A percentile compares a stretch with the other conserved stretches of the same genome.
phyloP scores from a whole-genome alignment of 2,888 invertebrate genomes.

The Deilephila elpenor region DNA sequence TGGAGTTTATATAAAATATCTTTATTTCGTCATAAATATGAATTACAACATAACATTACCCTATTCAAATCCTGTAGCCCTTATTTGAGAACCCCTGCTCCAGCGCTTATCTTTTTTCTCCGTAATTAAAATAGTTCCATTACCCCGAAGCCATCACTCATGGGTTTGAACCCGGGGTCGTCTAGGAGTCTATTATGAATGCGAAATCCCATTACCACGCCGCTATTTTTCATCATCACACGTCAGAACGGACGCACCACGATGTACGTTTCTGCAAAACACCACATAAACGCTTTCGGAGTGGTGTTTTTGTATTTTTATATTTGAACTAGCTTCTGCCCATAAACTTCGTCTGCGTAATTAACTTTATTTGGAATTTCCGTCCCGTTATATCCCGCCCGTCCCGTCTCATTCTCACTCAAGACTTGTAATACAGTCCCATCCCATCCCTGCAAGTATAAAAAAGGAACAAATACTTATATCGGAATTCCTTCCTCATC shows the following conservation, averaged over 20 bases:
- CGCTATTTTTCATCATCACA: slow-evolving; percentile 18
- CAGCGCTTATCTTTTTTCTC: slow-evolving; percentile 16
- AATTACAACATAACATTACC: neutral
- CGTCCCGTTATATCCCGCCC: no score
- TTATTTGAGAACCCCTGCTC: neutral
- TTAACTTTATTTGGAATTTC: no score
- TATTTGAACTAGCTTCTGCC: neutral
- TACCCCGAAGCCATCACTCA: slow-evolving; percentile 26
- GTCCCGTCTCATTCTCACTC: no score
- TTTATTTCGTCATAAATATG: no score
- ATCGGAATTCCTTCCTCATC: no score
- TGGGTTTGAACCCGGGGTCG: slow-evolving; percentile 27
- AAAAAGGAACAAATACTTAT: no score
- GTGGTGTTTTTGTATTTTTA: neutral
- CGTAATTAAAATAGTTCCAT: slow-evolving; percentile 22
- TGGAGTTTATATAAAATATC: no score
- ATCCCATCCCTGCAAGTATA: no score
- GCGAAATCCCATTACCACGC: slow-evolving; percentile 11
- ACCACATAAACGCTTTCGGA: neutral
- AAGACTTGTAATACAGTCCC: no score
- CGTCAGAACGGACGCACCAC: slow-evolving; percentile 7
- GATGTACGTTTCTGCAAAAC: neutral
- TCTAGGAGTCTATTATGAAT: slow-evolving; percentile 19
- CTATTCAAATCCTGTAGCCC: neutral
- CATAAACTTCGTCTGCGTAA: no score